Base-by-base conservation (phyloP, 2,888 invertebrate species). In the Horisme vitalbata region DNA sequence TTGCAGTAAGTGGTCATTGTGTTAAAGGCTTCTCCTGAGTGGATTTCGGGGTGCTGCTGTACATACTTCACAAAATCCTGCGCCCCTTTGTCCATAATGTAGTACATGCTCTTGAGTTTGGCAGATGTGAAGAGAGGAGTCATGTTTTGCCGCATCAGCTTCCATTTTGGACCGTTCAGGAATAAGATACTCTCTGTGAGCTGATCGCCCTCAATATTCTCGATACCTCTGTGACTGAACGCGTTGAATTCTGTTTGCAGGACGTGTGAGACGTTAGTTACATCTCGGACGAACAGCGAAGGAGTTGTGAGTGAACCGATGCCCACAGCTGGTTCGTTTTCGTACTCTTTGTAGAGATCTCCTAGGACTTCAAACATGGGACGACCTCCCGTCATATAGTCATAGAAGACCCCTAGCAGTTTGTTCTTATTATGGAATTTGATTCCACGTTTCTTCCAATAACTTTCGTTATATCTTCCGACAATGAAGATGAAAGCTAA, bases 101-200 rank as follows among this genome's bases (percentile, higher is more conserved):
- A 71, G 49, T 69, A 83, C 78, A 86, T 79, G 27, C 71, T 77
- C 44, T 79, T 79, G 6, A 84, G 57, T 48, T 83, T 84, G 0
- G 61, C 59, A 0, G 70, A 56, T 0, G 81, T 79, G 45, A 86
- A 84, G 1, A 78, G 60, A 0, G 84, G 79, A 0, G 78, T 71
- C 59, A 86, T 61, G 26, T 72, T 83, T 23, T 79, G 77, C 1
- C 83, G 50, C 36, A 81, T 68, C 5, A 71, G 46, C 45, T 79
- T 77, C 86, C 84, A 84, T 34, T 50, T 49, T 1, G 66, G 68
- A 1, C 79, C 67, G 18, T 72, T 57, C 50, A 72, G 61, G 15
- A 79, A 72, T 1, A 71, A 50, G 2, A 79, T 52, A 9, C 67
- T 79, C 26, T 79, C 68, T 2, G 68, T 51, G 2, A 80, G 55